Percentiles rank a stretch among this genome's conserved stretches.
Evolutionary conservation across 2,113 vertebrate genomes (phyloP).

Genomic region (Seriola aureovittata): DNA sequence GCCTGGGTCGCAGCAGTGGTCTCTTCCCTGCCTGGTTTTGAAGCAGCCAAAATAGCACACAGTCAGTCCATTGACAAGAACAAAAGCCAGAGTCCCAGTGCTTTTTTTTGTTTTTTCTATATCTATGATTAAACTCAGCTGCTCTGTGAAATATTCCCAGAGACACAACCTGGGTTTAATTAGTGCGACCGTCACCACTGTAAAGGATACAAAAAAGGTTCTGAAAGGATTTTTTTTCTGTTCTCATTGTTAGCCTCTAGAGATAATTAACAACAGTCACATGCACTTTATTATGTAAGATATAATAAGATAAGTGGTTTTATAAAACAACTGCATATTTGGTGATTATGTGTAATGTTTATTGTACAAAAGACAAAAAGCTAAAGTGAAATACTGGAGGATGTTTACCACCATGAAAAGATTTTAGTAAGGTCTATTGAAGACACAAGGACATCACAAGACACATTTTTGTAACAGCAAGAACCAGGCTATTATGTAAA

Average conservation of each 20-base stretch:
- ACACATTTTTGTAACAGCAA: background rate
- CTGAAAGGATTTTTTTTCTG: slow-evolving; percentile 13
- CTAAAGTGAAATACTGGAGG: background rate
- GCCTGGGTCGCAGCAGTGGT: slow-evolving; percentile 13
- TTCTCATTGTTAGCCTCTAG: background rate
- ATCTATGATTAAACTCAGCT: background rate
- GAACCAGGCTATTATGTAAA: background rate
- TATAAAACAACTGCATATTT: slow-evolving; percentile 14
- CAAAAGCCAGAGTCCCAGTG: background rate
- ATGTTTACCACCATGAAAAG: background rate
- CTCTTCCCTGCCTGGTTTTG: background rate
- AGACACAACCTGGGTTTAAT: background rate
- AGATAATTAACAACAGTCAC: slow-evolving; percentile 35
- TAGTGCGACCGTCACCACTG: background rate
- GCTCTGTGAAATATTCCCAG: background rate
- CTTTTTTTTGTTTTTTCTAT: background rate
- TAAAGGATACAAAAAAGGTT: slow-evolving; percentile 3
- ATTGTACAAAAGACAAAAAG: background rate
- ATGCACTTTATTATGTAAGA: slow-evolving; percentile 38
- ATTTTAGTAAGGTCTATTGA: background rate
- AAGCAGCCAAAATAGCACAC: background rate
- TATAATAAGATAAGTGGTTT: slow-evolving; percentile 33
- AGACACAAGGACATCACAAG: background rate
- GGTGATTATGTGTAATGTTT: background rate
- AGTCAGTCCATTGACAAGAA: background rate